phyloP scores from a whole-genome alignment of 35 echinoderm and acorn worm genomes.

The Chiridota heheva region DNA sequence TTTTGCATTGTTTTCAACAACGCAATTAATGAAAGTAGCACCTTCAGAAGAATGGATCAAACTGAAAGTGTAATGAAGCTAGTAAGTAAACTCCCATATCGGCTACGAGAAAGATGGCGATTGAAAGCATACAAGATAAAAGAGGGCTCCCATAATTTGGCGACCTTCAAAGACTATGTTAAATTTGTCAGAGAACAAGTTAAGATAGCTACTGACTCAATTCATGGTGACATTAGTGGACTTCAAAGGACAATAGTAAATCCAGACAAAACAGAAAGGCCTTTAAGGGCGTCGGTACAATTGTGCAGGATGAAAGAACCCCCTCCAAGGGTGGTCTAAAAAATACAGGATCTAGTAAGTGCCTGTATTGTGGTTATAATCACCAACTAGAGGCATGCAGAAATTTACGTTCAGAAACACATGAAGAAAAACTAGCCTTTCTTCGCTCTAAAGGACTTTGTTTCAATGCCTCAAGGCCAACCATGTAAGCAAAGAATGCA shows the following conservation, averaged over 20 bases:
- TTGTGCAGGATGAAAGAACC: neutral
- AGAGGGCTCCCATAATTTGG: neutral
- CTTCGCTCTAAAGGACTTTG: slow-evolving; percentile 35
- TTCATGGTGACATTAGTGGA: slow-evolving; percentile 29
- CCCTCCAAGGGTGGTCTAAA: neutral
- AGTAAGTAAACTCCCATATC: slow-evolving; percentile 25
- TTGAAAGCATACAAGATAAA: slow-evolving; percentile 7
- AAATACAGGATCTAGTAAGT: neutral
- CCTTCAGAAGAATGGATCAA: slow-evolving; percentile 36
- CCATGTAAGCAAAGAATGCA: slow-evolving; percentile 35
- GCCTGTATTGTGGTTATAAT: slow-evolving; percentile 6
- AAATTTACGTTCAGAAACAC: neutral
- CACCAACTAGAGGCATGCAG: slow-evolving; percentile 20
- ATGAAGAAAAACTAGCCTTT: slow-evolving; percentile 23
- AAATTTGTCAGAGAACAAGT: slow-evolving; percentile 30
- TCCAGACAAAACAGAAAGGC: neutral
- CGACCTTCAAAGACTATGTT: slow-evolving; percentile 23
- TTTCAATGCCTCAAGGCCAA: slow-evolving; percentile 22
- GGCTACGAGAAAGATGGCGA: slow-evolving; percentile 17
- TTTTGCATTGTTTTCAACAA: too few relatives aligned
- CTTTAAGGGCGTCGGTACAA: neutral
- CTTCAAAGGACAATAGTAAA: slow-evolving; percentile 4
- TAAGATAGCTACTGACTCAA: slow-evolving; percentile 27
- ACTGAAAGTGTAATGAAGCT: slow-evolving; percentile 18
- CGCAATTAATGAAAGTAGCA: slow-evolving; percentile 18